Percentiles rank a stretch among this genome's conserved stretches.
These are phyloP conservation scores for Oasisia sp. DNA, from an alignment of 2,888 invertebrate species.

Conservation along the genomic window DNA sequence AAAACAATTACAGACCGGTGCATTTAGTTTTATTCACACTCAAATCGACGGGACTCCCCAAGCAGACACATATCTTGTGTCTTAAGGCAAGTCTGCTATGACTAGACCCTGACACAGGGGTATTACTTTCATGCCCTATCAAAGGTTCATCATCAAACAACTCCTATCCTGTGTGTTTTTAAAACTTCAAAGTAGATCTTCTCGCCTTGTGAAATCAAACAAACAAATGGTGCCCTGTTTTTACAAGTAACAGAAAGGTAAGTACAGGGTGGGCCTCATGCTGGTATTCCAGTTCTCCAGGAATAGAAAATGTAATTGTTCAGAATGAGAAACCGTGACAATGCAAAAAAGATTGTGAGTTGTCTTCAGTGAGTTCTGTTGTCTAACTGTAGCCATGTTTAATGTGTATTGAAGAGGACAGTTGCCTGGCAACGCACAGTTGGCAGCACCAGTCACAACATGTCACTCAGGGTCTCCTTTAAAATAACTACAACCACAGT, in stretches of 20 bases:
- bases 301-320: not conserved
- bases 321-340: not conserved
- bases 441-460: conserved; percentile 13
- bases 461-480: not conserved
- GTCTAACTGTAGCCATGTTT: not conserved
- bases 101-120: not conserved
- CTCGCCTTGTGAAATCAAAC: not conserved
- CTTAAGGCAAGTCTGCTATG: not conserved
- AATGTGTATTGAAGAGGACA: not conserved
- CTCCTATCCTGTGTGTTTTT: not conserved
- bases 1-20: not conserved
- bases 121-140: not conserved
- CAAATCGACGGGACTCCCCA: not conserved
- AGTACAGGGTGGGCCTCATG: too few relatives aligned
- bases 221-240: not conserved
- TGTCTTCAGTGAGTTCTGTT: not conserved
- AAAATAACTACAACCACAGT: not conserved
- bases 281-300: not conserved
- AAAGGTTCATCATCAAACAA: not conserved
- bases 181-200: not conserved
- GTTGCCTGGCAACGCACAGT: not conserved
- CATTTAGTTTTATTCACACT: not conserved
- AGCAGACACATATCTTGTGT: not conserved
- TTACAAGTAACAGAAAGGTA: not conserved
- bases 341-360: not conserved